Base-by-base conservation (phyloP, 2,113 vertebrate genomes). In the Passerina amoena region DNA sequence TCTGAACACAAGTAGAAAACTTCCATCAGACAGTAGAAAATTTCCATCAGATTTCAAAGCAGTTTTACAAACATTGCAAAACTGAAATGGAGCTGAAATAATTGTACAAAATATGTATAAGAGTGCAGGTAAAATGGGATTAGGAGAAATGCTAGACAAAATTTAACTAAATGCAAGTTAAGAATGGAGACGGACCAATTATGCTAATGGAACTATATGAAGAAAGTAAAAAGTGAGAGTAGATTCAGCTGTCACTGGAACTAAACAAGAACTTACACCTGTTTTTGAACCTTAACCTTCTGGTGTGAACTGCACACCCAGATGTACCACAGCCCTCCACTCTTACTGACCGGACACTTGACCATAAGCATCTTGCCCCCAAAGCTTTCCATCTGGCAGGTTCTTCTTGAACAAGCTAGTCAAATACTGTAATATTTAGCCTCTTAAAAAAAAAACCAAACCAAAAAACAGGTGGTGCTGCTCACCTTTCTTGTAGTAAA, bases 241-340 rank as follows among this genome's bases (percentile, higher is more conserved):
- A 88, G 33, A 82, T 28, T 82, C 35, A 66, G 53, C 38, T 92
- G 33, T 44, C 37, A 60, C 12, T 21, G 25, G 35, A 87, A n/a
- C 22, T 54, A 54, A 15, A 33, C 6, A 75, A 56, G 17, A n/a
- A 30, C 5, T 48, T 51, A 3, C 11, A 56, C 18, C n/a, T 60
- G 28, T 0, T 44, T 81, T 53, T 44, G 28, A 85, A 68, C 21
- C 8, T 71, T 59, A 54, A 42, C 13, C 9, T 78, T 54, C 38
- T 54, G 30, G 12, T 38, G 14, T 27, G 33, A 92, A 50, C 45
- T n/a, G 50, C 35, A 63, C 14, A 15, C 12, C 37, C 37, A 73
- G 50, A 33, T 0, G 0, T 38, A 70, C 3, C 3, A 3, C 16
- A 53, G 27, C 30, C 76, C 30, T 61, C 44, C 14, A 10, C 33